phyloP scores from a whole-genome alignment of 2,113 vertebrate species.

The Clarias batrachus region DNA sequence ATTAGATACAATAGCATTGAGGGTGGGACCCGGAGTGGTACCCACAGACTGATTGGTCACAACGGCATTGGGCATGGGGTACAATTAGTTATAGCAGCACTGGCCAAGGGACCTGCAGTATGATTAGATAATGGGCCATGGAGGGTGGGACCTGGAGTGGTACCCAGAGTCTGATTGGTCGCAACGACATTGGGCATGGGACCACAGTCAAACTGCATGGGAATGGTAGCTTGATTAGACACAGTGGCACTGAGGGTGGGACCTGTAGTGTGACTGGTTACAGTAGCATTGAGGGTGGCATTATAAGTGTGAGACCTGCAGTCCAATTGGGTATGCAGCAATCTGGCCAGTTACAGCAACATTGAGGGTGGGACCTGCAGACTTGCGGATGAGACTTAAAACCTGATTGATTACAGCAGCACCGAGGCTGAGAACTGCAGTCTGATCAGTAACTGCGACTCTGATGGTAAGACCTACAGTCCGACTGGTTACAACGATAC shows the following conservation, averaged over 20 bases:
- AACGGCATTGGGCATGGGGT: not conserved
- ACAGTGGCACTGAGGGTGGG: not conserved
- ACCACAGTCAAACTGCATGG: not conserved
- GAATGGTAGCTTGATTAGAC: not conserved
- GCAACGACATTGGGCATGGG: fast-evolving
- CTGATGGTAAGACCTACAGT: not conserved
- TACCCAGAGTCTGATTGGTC: not conserved
- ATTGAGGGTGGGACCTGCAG: not conserved
- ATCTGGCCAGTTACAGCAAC: not conserved
- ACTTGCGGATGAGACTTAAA: not conserved
- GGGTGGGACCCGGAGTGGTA: too few relatives aligned
- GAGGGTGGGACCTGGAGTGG: not conserved
- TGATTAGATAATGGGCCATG: not conserved
- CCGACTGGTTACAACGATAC: not conserved
- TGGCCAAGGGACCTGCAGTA: not conserved
- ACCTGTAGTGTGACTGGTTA: not conserved
- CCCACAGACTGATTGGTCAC: not conserved
- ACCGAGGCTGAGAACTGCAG: not conserved
- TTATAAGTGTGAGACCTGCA: not conserved
- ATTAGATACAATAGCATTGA: not conserved
- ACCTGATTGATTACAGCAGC: not conserved
- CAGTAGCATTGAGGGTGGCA: not conserved
- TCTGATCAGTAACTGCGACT: not conserved
- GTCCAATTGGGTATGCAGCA: not conserved
- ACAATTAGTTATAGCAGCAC: not conserved